Base-by-base conservation (phyloP, 2,888 invertebrate genomes). In the Xestobium rufovillosum region DNA sequence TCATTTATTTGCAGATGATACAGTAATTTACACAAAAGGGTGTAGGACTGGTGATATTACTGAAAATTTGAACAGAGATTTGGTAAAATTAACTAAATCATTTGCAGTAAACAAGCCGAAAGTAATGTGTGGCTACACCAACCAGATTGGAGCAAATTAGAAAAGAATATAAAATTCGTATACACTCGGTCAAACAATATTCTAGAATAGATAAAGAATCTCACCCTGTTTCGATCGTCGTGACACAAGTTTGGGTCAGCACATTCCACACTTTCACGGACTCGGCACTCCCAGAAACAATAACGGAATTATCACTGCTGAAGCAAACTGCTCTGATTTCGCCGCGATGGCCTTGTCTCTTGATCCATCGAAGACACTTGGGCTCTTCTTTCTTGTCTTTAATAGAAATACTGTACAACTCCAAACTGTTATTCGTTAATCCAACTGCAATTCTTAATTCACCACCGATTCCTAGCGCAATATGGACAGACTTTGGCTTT, bases 261-360 rank as follows among this genome's bases (percentile, higher is more conserved):
- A 87, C 80, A 63, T 91, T 94, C 96, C 97, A 98, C 33, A 97
- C 69, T 70, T 97, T 96, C 19, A 95, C 70, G 4, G 84, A 78
- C 50, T 95, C 91, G 0, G 78, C 83, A 45, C 92, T 83, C 0
- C 84, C 92, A 0, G 95, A 87, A 1, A 86, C 75, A 39, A 96
- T 73, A 1, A 88, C 88, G 40, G 89, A 70, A 57, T 86, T 89
- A 64, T 96, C 95, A 2, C 88, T 87, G 59, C 91, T 92, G 59
- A 97, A 91, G 36, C 83, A 76, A 13, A 97, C 70, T 13, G 86
- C 79, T 32, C 91, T 73, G 3, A 95, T 84, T 57, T 96, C 91
- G 29, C 84, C 84, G 38, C 89, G 82, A 67, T 97, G 97, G 0
- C 96, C 96, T 9, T 83, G 79, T 42, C 71, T 70, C 1, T 71